phyloP scores from a whole-genome alignment of 2,113 vertebrate genomes.

The Antennarius striatus region DNA sequence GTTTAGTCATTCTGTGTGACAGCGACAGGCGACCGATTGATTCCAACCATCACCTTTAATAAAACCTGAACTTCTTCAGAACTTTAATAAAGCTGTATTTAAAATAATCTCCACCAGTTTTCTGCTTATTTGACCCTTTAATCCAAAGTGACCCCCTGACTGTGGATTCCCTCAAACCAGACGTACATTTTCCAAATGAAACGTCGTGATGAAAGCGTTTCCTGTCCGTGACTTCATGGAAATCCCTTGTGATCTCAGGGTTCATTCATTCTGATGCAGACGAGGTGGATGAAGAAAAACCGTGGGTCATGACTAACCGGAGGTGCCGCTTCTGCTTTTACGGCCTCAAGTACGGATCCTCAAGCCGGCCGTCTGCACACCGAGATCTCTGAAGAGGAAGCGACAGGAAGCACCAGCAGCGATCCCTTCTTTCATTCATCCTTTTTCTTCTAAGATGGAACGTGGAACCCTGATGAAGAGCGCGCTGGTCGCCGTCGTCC shows the following conservation, averaged over 20 bases:
- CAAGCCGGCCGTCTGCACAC: slow-evolving; percentile 8
- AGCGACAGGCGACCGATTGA: no score
- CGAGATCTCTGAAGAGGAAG: slow-evolving; percentile 14
- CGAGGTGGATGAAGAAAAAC: background rate
- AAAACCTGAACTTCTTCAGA: no score
- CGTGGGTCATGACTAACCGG: slow-evolving; percentile 13
- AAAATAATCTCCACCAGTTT: no score
- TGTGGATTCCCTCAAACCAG: background rate
- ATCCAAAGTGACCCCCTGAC: background rate
- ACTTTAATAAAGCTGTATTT: no score
- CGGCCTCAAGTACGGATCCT: background rate
- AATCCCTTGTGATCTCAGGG: background rate
- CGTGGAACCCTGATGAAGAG: slow-evolving; percentile 20
- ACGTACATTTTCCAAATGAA: background rate
- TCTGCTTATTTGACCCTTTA: no score
- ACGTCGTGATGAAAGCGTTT: slow-evolving; percentile 38
- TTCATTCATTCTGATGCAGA: slow-evolving; percentile 6
- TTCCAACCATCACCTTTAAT: no score
- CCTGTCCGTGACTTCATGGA: slow-evolving; percentile 6
- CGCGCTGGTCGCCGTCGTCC: slow-evolving; percentile 14
- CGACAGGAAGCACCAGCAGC: background rate
- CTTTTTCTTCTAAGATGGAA: slow-evolving; percentile 36
- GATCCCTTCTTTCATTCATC: background rate
- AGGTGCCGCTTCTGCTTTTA: slow-evolving; percentile 52
- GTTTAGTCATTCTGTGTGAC: no score